Evolutionary conservation across 1,140 invertebrate genomes (phyloP).

Genomic region (Bemisia tabaci): DNA sequence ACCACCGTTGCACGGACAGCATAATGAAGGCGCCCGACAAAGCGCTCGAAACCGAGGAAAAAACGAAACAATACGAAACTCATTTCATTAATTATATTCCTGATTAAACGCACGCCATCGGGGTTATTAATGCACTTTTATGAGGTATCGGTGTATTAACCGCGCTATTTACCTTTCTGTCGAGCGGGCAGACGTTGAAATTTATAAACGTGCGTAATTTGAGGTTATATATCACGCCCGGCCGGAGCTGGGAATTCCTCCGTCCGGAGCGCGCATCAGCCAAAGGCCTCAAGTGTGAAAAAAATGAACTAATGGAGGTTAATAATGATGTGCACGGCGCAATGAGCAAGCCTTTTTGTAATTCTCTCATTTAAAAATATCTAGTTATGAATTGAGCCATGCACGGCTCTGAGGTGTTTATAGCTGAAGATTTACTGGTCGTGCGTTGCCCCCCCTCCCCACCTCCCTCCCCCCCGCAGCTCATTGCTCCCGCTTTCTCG

Average conservation of each 20-base stretch:
- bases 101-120: neutral
- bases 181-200: neutral
- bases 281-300: neutral
- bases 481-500: neutral
- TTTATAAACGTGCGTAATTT: neutral
- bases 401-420: neutral
- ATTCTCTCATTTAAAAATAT: neutral
- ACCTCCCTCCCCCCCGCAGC: neutral
- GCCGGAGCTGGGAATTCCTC: neutral
- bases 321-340: neutral
- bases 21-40: no score
- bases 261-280: neutral
- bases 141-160: neutral
- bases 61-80: neutral
- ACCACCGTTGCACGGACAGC: no score
- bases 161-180: neutral
- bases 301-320: neutral
- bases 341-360: neutral
- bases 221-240: neutral
- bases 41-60: no score
- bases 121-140: neutral
- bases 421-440: neutral
- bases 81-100: neutral
- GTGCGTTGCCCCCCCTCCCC: neutral
- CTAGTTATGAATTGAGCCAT: neutral